These are phyloP conservation scores for Dendrolimus houi DNA, from an alignment of 2,888 invertebrate species.

Conservation along the genomic window DNA sequence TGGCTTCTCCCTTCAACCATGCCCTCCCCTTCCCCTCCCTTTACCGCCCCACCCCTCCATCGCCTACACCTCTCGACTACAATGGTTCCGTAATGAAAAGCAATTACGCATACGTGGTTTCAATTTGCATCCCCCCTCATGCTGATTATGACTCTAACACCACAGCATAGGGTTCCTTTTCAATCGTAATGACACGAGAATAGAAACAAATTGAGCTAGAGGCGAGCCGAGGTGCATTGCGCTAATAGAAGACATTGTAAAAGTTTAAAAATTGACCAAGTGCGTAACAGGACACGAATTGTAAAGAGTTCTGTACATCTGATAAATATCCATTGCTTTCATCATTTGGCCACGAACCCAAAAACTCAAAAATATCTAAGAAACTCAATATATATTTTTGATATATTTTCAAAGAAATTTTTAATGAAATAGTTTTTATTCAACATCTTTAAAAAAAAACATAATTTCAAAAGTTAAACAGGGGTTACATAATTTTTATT, in stretches of 20 bases:
- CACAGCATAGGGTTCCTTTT: conserved; percentile 21
- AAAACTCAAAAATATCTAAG: too few species aligned
- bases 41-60: conserved; percentile 12
- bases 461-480: too few species aligned
- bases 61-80: conserved; percentile 42
- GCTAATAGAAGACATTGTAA: conserved; percentile 71
- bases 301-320: too few species aligned
- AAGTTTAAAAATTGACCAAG: conserved; percentile 19
- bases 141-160: conserved; percentile 24
- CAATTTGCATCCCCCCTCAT: conserved; percentile 27
- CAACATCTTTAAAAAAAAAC: too few species aligned
- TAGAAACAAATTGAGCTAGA: conserved; percentile 66
- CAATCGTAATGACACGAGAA: conserved; percentile 30
- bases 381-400: too few species aligned
- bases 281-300: too few species aligned
- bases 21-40: conserved; percentile 10
- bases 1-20: conserved; percentile 22
- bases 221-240: conserved; percentile 33
- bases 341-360: too few species aligned
- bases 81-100: conserved; percentile 70
- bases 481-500: too few species aligned
- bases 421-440: too few species aligned
- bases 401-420: too few species aligned
- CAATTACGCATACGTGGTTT: conserved; percentile 74
- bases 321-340: too few species aligned